Evolutionary conservation across 2,797 vertebrate genomes (phyloP), one percentile per base, ranked within the genome.

Genomic region (Sebastes diaconus): DNA sequence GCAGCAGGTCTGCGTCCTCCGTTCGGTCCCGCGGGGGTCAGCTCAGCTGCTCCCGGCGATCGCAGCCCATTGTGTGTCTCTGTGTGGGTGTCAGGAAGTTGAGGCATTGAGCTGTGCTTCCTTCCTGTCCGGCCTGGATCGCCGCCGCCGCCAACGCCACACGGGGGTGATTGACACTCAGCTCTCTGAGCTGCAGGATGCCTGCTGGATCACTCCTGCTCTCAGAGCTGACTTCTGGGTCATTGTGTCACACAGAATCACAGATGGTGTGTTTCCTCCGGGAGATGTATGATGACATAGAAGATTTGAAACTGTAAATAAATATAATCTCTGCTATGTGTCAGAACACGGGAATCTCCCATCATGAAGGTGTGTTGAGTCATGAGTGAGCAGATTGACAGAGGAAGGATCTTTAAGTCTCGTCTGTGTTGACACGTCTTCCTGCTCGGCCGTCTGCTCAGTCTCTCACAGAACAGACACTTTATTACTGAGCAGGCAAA

Each of bases 71-170:
- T 95, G 91, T 39, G 36, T 94, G 90, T 86, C 63, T 88, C 84
- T 84, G 84, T 67, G 91, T 85, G 91, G 84, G 83, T 88, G 93
- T 92, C 94, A 95, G 95, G 94, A 95, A 94, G 92, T 83, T 88
- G 90, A 39, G 93, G 88, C 92, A 83, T n/a, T 34, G 88, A 90
- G 91, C 87, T 75, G 50, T 6, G 73, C 89, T 95, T 94, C 92
- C 93, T 95, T 92, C 92, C 90, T 87, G 74, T 83, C 90, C 77
- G 3, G 74, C 73, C 85, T 90, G 87, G 91, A 90, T 14, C 25
- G 14, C 55, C 20, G 50, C 18, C 18, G 1, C 71, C 1, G 87
- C 78, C 65, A 39, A 39, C 36, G 36, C 39, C 39, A 11, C 72
- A 4, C 6, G 5, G 75, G 80, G 64, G 58, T 91, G 91, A 92